These are phyloP conservation scores for Nemotelus nigrinus DNA, from an alignment of 2,888 invertebrate species.

Conservation along the genomic window DNA sequence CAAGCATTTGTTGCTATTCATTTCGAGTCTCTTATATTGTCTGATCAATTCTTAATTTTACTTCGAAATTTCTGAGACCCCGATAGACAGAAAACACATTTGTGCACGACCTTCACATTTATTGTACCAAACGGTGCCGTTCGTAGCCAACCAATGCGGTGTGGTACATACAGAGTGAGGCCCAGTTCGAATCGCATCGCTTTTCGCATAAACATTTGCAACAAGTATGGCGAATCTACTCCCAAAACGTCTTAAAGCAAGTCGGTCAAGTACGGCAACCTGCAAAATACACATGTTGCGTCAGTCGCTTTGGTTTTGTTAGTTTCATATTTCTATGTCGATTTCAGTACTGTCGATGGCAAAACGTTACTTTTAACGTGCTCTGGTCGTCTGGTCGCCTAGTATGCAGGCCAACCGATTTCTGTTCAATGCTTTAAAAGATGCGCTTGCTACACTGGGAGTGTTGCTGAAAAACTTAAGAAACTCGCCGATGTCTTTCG, in stretches of 20 bases:
- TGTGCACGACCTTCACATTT: neutral
- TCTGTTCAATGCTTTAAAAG: slow-evolving; percentile 36
- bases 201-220: no score
- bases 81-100: neutral
- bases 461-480: neutral
- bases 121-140: neutral
- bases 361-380: neutral
- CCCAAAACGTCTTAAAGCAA: no score
- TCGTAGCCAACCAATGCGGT: neutral
- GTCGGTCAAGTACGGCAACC: no score
- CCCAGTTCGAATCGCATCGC: no score
- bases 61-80: neutral
- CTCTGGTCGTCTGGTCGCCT: slow-evolving; percentile 3
- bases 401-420: slow-evolving; percentile 19
- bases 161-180: no score
- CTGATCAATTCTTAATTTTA: no score
- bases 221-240: no score
- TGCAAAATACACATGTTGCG: no score
- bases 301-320: neutral
- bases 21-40: no score
- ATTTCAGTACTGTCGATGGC: neutral
- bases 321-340: neutral
- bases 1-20: no score
- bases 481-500: neutral
- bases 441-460: neutral